These are phyloP conservation scores for Ageneiosus marmoratus DNA, from an alignment of 2,113 vertebrate species.

Conservation along the genomic window DNA sequence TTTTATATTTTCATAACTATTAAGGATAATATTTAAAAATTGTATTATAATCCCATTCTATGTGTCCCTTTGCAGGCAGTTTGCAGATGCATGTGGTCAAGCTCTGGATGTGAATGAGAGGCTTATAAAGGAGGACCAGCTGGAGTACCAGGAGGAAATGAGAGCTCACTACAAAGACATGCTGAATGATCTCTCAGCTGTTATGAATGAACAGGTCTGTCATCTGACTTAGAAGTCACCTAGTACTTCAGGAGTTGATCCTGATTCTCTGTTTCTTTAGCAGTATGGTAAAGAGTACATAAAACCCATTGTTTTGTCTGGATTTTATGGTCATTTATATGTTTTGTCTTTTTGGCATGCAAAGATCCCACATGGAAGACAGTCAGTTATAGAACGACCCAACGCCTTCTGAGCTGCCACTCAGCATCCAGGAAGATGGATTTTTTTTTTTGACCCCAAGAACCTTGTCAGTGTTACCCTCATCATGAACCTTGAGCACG, in stretches of 20 bases:
- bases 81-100: conserved; percentile 94
- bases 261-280: not conserved
- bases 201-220: conserved; percentile 97
- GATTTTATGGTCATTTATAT: conserved; percentile 35
- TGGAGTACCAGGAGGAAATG: conserved; percentile 98
- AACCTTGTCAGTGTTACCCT: conserved; percentile 20
- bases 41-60: not conserved
- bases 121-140: conserved; percentile 96
- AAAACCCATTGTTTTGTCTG: not conserved
- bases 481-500: conserved; percentile 1
- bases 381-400: conserved; percentile 80
- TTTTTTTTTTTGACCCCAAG: not conserved
- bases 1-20: not conserved
- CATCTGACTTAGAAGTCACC: not conserved
- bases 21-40: not conserved
- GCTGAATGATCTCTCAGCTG: conserved; percentile 86
- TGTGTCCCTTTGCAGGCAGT: conserved; percentile 77
- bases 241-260: not conserved
- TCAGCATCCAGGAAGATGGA: conserved; percentile 56
- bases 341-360: conserved; percentile 29
- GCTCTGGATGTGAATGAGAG: conserved; percentile 93
- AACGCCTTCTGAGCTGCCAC: conserved; percentile 70
- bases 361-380: conserved; percentile 80
- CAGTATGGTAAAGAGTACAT: not conserved
- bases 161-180: conserved; percentile 94